Evolutionary conservation across 2,113 vertebrate species (phyloP).

Genomic region (Lasiurus cinereus): DNA sequence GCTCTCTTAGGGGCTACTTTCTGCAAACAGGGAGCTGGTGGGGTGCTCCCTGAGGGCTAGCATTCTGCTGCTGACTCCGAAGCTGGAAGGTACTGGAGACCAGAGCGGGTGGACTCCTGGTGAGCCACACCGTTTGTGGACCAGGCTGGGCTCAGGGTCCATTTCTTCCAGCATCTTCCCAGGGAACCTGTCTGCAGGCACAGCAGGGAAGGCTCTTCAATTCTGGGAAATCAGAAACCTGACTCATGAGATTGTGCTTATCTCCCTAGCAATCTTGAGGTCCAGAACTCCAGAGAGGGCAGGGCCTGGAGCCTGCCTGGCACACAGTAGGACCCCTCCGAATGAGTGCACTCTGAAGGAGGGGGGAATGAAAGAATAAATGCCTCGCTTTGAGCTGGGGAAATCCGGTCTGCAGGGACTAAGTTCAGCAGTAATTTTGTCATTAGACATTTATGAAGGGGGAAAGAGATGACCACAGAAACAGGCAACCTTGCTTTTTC

Average conservation of each 20-base stretch:
- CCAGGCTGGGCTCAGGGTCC: not conserved
- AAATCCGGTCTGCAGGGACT: not conserved
- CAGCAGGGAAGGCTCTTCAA: not conserved
- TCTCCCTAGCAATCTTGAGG: not conserved
- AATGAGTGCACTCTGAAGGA: not conserved
- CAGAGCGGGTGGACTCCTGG: not conserved
- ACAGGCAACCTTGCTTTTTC: not conserved
- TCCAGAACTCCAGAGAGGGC: not conserved
- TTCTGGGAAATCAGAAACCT: not conserved
- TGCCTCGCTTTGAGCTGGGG: not conserved
- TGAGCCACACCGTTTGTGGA: not conserved
- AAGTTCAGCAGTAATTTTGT: not conserved
- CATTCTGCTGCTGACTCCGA: not conserved
- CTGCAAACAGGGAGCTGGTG: not conserved
- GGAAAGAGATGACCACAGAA: not conserved
- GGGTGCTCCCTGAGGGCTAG: not conserved
- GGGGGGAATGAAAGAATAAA: not conserved
- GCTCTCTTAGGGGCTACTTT: not conserved
- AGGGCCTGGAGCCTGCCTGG: not conserved
- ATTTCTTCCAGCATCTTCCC: not conserved
- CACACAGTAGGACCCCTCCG: not conserved
- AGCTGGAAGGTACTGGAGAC: not conserved
- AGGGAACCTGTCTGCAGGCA: not conserved
- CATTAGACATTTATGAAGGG: not conserved
- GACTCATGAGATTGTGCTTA: conserved; percentile 36